Conservation (phyloP, 2,113 vertebrate genomes). For the human (Homo sapiens) region DNA sequence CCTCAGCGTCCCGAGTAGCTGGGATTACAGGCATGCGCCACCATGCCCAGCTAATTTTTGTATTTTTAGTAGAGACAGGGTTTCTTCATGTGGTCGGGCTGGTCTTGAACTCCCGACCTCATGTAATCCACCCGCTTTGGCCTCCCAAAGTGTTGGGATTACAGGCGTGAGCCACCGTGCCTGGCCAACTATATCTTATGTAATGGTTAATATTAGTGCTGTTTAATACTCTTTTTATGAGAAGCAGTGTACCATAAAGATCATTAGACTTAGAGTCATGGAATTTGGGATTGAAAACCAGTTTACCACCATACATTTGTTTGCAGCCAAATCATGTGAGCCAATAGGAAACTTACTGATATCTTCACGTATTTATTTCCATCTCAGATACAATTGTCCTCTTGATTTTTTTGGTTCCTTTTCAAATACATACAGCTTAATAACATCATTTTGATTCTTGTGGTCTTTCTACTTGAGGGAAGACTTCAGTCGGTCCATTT, state of each 20-base stretch:
- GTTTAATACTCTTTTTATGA: neutral
- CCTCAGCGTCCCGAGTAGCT: too few relatives aligned
- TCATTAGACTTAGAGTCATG: neutral
- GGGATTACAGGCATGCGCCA: too few relatives aligned
- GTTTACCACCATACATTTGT: neutral
- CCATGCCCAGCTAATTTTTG: too few relatives aligned
- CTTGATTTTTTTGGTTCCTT: neutral
- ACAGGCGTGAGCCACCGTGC: too few relatives aligned
- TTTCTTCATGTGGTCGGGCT: too few relatives aligned
- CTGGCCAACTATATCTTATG: neutral
- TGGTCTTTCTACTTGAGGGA: neutral
- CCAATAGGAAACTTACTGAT: neutral
- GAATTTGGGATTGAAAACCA: neutral
- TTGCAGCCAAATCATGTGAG: neutral
- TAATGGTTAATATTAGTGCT: neutral
- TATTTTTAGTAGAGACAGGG: too few relatives aligned
- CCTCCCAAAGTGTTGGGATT: too few relatives aligned
- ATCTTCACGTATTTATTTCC: neutral
- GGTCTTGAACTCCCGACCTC: too few relatives aligned
- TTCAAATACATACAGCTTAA: neutral
- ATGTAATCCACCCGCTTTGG: too few relatives aligned
- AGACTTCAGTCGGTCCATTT: neutral
- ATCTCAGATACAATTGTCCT: neutral
- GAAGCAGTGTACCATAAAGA: neutral
- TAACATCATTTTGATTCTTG: constrained; percentile 12